These are phyloP conservation scores for Piprites chloris DNA, from an alignment of 2,113 vertebrate species.

Conservation along the genomic window DNA sequence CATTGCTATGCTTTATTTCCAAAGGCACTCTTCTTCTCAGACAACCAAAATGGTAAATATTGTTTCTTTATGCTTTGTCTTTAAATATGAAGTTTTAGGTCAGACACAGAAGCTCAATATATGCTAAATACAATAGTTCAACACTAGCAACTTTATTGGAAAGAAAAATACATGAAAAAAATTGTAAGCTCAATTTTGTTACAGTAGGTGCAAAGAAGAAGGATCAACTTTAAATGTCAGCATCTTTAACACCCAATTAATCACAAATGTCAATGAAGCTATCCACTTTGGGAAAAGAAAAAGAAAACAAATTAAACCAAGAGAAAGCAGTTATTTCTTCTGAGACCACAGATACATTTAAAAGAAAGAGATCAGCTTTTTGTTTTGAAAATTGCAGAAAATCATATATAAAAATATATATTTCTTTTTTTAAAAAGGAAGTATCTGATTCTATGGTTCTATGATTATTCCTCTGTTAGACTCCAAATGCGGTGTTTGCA, in stretches of 20 bases:
- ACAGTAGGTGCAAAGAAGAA: neutral
- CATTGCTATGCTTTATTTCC: neutral
- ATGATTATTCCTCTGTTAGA: neutral
- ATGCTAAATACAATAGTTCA: neutral
- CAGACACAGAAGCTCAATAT: neutral
- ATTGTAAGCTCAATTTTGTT: neutral
- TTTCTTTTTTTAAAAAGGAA: neutral
- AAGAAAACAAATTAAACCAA: neutral
- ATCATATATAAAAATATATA: neutral
- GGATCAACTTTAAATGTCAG: neutral
- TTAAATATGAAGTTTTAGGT: neutral
- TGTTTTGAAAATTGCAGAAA: neutral
- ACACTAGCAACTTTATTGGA: accelerated
- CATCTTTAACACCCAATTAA: neutral
- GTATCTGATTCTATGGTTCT: too few species aligned
- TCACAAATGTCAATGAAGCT: neutral
- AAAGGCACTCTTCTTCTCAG: neutral
- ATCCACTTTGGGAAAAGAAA: neutral
- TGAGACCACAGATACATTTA: neutral
- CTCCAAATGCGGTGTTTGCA: neutral
- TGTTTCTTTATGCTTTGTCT: neutral
- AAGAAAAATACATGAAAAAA: neutral
- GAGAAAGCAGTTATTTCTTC: neutral
- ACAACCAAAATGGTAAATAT: neutral
- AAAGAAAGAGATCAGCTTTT: neutral